Conservation (phyloP, 2,888 invertebrate genomes). For the Polydrusus pterygomalis region DNA sequence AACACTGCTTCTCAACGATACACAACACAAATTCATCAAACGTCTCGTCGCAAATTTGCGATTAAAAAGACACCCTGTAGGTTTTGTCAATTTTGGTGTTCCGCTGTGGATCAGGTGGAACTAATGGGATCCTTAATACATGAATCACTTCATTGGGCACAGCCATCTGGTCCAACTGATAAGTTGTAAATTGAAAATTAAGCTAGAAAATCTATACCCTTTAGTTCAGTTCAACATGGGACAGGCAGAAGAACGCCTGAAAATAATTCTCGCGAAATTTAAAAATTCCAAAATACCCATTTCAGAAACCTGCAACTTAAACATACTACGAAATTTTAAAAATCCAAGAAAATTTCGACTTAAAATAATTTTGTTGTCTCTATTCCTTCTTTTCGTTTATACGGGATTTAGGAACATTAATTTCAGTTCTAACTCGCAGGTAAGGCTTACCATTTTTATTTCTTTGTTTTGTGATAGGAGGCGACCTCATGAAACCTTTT, state of each 20-base stretch:
- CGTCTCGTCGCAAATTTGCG: not conserved
- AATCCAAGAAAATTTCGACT: slow-evolving; percentile 4
- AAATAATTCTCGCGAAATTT: slow-evolving; percentile 56
- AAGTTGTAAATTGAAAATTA: slow-evolving; percentile 43
- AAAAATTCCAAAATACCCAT: slow-evolving; percentile 50
- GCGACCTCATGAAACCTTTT: slow-evolving; percentile 4
- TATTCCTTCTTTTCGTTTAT: slow-evolving; percentile 9
- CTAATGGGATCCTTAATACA: slow-evolving; percentile 53
- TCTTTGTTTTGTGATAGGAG: slow-evolving; percentile 29
- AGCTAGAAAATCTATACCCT: slow-evolving; percentile 26
- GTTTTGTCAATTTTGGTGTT: too few species aligned
- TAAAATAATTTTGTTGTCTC: slow-evolving; percentile 4
- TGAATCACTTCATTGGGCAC: slow-evolving; percentile 59
- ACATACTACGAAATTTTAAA: slow-evolving; percentile 43
- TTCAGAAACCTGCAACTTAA: slow-evolving; percentile 50
- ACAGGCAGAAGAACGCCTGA: slow-evolving; percentile 58
- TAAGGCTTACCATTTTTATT: slow-evolving; percentile 4
- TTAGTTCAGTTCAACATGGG: slow-evolving; percentile 55
- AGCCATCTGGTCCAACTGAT: slow-evolving; percentile 58
- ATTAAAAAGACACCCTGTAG: not conserved
- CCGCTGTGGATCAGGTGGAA: slow-evolving; percentile 30
- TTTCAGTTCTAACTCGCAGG: slow-evolving; percentile 24
- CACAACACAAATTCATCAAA: too few species aligned
- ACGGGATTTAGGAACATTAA: slow-evolving; percentile 13
- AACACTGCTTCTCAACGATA: too few species aligned